Evolutionary conservation across 2,888 invertebrate genomes (phyloP).

Genomic region (Drosophila ochracea): DNA sequence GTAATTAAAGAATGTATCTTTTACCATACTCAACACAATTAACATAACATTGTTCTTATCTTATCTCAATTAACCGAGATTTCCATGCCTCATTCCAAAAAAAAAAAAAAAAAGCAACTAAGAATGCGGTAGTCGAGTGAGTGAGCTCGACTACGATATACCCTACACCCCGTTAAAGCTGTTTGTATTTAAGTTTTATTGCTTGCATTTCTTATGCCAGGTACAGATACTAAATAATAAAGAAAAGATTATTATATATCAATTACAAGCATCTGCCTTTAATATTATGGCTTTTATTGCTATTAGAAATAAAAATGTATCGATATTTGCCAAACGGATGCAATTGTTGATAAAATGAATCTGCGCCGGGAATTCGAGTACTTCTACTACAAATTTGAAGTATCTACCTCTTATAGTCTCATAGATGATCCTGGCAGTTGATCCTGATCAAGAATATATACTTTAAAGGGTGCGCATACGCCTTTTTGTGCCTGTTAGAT

Average conservation of each 20-base stretch:
- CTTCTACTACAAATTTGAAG: background rate
- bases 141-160: background rate
- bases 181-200: background rate
- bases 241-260: background rate
- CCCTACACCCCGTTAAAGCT: background rate
- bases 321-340: background rate
- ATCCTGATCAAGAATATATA: too few species aligned
- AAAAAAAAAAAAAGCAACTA: background rate
- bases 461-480: background rate
- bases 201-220: background rate
- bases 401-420: background rate
- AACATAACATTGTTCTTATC: conserved; percentile 53
- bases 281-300: background rate
- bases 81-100: conserved; percentile 25
- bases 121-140: background rate
- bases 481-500: background rate
- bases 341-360: background rate
- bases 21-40: background rate
- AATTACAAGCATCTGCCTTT: background rate
- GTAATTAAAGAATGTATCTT: background rate
- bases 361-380: background rate
- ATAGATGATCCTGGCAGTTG: background rate
- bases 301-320: background rate
- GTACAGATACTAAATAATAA: background rate
- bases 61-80: conserved; percentile 52